Conservation (phyloP, 2,888 invertebrate species). For the Drosophila recens region DNA sequence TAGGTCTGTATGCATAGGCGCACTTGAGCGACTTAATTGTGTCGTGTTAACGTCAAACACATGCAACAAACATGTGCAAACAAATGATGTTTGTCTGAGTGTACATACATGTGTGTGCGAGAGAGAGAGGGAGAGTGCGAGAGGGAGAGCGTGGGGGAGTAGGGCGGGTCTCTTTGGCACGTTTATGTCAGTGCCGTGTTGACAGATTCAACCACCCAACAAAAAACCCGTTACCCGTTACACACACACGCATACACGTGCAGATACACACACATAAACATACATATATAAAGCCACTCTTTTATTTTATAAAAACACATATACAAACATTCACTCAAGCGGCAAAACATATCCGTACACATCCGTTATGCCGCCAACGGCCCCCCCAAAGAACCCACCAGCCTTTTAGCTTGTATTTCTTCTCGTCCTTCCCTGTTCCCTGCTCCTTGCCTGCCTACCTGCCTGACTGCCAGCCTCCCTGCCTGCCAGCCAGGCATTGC, state of each 20-base stretch:
- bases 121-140: conserved; percentile 10
- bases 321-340: conserved; percentile 76
- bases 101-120: conserved; percentile 1
- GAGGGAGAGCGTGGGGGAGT: not conserved
- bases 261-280: conserved; percentile 2
- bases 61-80: conserved; percentile 80
- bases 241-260: conserved; percentile 9
- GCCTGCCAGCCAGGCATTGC: conserved; percentile 59
- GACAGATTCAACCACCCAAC: conserved; percentile 78
- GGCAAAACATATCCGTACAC: conserved; percentile 80
- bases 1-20: conserved; percentile 55
- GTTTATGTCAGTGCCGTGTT: conserved; percentile 70
- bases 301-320: conserved; percentile 73
- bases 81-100: conserved; percentile 60
- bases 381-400: conserved; percentile 40
- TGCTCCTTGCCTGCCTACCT: not conserved
- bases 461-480: conserved; percentile 14
- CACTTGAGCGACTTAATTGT: conserved; percentile 81
- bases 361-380: conserved; percentile 69
- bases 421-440: not conserved
- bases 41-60: conserved; percentile 81
- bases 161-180: conserved; percentile 45
- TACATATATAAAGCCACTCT: conserved; percentile 64
- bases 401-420: conserved; percentile 22
- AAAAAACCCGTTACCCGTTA: conserved; percentile 62